These are phyloP conservation scores for Rhinoraja longicauda DNA, from an alignment of 2,797 vertebrate genomes.

Conservation along the genomic window DNA sequence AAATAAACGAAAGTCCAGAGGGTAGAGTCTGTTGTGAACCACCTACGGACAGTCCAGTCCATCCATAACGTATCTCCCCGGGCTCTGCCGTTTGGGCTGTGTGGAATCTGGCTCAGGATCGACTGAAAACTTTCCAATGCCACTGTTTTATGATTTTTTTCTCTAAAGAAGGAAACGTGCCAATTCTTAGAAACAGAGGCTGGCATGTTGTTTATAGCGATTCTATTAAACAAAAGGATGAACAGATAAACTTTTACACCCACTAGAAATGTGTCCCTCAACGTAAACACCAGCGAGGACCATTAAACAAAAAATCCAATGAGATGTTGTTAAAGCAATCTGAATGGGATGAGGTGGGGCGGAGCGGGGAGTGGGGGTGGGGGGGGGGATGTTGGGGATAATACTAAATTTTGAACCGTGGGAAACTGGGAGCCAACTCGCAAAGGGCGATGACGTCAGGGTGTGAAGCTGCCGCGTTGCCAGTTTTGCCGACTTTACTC, in stretches of 20 bases:
- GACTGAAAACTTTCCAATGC: not conserved
- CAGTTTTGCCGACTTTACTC: not conserved
- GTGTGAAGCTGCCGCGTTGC: slow-evolving; percentile 8
- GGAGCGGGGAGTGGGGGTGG: not conserved
- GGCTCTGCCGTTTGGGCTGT: not conserved
- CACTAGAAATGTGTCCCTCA: not conserved
- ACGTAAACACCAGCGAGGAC: not conserved
- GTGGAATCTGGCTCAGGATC: not conserved
- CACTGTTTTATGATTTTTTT: not conserved
- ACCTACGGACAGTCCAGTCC: not conserved
- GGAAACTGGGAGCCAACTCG: slow-evolving; percentile 31
- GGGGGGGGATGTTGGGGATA: not conserved
- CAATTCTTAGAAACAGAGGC: not conserved
- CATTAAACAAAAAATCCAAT: too few relatives aligned
- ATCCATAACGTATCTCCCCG: not conserved
- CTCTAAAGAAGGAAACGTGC: not conserved
- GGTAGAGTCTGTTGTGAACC: not conserved
- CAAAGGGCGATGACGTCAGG: slow-evolving; percentile 28
- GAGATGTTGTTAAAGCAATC: not conserved
- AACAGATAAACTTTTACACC: not conserved
- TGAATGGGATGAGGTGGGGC: not conserved
- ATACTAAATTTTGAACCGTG: slow-evolving; percentile 16
- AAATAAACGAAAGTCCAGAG: not conserved
- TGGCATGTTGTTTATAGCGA: not conserved
- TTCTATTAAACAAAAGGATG: not conserved